Evolutionary conservation across 2,888 invertebrate species (phyloP).

Genomic region (Agrotis ipsilon): DNA sequence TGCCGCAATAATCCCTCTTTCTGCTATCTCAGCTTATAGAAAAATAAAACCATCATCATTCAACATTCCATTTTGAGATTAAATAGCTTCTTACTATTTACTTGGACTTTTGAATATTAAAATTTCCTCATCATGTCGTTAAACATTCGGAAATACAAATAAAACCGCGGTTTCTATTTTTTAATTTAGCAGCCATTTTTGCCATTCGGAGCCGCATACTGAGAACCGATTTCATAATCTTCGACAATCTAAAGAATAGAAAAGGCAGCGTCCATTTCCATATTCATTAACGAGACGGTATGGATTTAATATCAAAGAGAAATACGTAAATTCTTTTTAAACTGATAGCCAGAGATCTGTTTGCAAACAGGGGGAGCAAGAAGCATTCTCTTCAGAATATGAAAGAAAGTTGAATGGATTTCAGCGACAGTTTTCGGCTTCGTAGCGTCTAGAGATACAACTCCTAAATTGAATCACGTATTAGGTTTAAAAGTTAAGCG

Average conservation of each 20-base stretch:
- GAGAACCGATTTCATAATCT: not conserved
- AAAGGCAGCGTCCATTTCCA: slow-evolving; percentile 2
- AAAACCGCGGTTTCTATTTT: not conserved
- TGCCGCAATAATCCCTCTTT: slow-evolving; percentile 20
- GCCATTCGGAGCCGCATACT: not conserved
- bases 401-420: slow-evolving; percentile 84
- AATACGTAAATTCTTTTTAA: slow-evolving; percentile 23
- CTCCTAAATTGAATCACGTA: slow-evolving; percentile 90
- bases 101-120: not conserved
- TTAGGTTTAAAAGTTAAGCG: slow-evolving; percentile 90
- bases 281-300: slow-evolving; percentile 4
- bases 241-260: slow-evolving; percentile 6
- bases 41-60: not conserved
- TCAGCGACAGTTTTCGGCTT: slow-evolving; percentile 84
- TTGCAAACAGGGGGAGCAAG: slow-evolving; percentile 69
- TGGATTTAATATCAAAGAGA: slow-evolving; percentile 19
- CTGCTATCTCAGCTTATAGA: slow-evolving; percentile 6
- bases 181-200: slow-evolving; percentile 10
- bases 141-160: slow-evolving; percentile 3
- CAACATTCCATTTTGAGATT: slow-evolving; percentile 6
- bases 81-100: not conserved
- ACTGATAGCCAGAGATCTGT: slow-evolving; percentile 44
- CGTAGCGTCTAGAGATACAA: slow-evolving; percentile 81
- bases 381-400: slow-evolving; percentile 80
- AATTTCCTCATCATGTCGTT: not conserved